Percentiles rank a stretch among this genome's conserved stretches.
These are phyloP conservation scores for Melanostigma gelatinosum DNA, from an alignment of 2,113 vertebrate species.

Conservation along the genomic window DNA sequence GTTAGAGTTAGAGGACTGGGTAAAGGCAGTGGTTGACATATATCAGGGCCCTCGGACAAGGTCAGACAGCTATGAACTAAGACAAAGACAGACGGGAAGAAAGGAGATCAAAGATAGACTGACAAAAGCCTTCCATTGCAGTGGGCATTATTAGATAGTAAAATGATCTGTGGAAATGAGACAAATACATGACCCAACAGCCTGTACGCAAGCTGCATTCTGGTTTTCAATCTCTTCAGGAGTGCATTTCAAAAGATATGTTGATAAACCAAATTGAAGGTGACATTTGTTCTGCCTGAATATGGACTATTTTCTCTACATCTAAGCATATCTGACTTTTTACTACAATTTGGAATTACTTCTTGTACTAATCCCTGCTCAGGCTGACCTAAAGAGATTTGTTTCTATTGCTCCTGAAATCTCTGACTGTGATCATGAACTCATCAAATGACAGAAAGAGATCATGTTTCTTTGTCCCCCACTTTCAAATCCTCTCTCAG, in stretches of 20 bases:
- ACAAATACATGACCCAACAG: neutral
- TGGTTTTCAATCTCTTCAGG: neutral
- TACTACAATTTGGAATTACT: neutral
- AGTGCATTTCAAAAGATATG: neutral
- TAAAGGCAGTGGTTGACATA: slow-evolving; percentile 30
- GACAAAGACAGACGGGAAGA: neutral
- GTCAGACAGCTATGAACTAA: slow-evolving; percentile 5
- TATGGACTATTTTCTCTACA: neutral
- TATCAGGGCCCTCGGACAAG: slow-evolving; percentile 21
- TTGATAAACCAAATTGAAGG: neutral
- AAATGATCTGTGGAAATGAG: neutral
- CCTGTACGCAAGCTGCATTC: neutral
- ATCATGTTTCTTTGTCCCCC: slow-evolving; percentile 40
- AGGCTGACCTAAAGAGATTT: slow-evolving; percentile 48
- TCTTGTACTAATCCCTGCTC: slow-evolving; percentile 44
- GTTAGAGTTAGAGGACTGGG: slow-evolving; percentile 9
- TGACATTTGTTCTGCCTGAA: neutral
- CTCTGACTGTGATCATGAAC: slow-evolving; percentile 39
- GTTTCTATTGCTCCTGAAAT: slow-evolving; percentile 37
- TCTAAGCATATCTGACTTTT: neutral
- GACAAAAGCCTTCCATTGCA: neutral
- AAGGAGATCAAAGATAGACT: neutral
- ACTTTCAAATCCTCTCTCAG: slow-evolving; percentile 52
- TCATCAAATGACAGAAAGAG: slow-evolving; percentile 51
- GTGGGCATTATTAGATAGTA: neutral